Base-by-base conservation (phyloP, 2,888 invertebrate species). In the Uropetala carovei region DNA sequence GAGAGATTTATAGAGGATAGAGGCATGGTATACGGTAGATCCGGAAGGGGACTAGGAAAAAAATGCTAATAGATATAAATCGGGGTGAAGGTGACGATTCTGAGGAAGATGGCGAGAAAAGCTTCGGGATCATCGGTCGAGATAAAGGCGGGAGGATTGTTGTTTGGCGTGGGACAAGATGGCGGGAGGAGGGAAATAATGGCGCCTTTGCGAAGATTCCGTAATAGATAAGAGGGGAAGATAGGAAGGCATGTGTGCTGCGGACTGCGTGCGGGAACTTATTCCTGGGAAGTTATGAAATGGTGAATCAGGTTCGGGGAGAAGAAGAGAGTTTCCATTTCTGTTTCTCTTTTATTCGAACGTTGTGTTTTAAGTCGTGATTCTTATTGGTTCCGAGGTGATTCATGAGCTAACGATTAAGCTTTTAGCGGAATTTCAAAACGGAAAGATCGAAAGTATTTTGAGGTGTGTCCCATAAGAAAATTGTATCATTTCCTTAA, bases 131-230 rank as follows among this genome's bases (percentile, higher is more conserved):
- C 27, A 27, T 13, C 22, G 75, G 10, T 27, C 11, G 13, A 27
- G 27, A 27, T 27, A 75, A 75, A 27, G 10, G 27, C 75, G 75
- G 13, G 27, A 13, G 75, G 75, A 75, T 75, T 22, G 22, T 27
- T 75, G 75, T 27, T 75, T 75, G 75, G 18, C 68, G 22, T 68
- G 68, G 68, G 75, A 75, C 75, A 75, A 75, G 75, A 75, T 75
- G 75, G 75, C 75, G 22, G 75, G 22, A 27, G 22, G 43, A 13
- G 27, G 22, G 75, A 75, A 75, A 75, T 75, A 75, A 75, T 75
- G 75, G 75, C 22, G 75, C 22, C 22, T 75, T 75, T 75, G 75
- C 22, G 75, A 22, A 75, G 75, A 75, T 75, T 22, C 27, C 27
- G 11, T 75, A 1, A 27, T 18, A 27, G 75, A 75, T 75, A 75